Base-by-base conservation (phyloP, 2,797 vertebrate species). In the Eulemur coronatus region DNA sequence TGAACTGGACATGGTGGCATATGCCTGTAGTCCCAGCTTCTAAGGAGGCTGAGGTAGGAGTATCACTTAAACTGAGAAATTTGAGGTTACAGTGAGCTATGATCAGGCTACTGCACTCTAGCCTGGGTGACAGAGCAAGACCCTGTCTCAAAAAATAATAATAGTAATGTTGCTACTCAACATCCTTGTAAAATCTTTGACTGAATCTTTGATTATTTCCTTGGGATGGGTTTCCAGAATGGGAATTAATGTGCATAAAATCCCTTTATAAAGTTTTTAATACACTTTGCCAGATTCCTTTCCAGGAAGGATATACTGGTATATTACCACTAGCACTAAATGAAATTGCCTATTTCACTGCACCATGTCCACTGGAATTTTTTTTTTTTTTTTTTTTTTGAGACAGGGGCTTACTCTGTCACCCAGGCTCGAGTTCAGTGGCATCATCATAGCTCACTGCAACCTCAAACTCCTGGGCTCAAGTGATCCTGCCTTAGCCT, bases 181-280 rank as follows among this genome's bases (percentile, higher is more conserved):
- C 43, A 61, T 80, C 33, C 4, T 43, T 95, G 91, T 41, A 72
- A 43, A 91, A n/a, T 70, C 26, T 96, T 79, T 76, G 52, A 43
- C 28, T 48, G 17, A 55, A 91, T 91, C 33, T 89, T 85, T 61
- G 4, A 26, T 96, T 67, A 87, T 90, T 90, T 91, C 22, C 41
- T 73, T 91, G 17, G 35, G 33, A 61, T 75, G 30, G n/a, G 61
- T 93, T 85, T 89, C 52, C 81, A 79, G 26, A 93, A 95, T 5
- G 93, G 55, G 30, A 92, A 89, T 38, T 92, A 84, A 84, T 61
- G 7, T 69, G 38, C 89, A 65, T 81, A 43, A 89, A 89, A 89
- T 88, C 22, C 12, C 43, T 92, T 61, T 78, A 24, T 65, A 84
- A 91, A 28, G 6, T 79, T 41, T 81, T 91, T 84, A 17, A 69